phyloP scores from a whole-genome alignment of 2,888 invertebrate genomes.

The Dryadula phaetusa region DNA sequence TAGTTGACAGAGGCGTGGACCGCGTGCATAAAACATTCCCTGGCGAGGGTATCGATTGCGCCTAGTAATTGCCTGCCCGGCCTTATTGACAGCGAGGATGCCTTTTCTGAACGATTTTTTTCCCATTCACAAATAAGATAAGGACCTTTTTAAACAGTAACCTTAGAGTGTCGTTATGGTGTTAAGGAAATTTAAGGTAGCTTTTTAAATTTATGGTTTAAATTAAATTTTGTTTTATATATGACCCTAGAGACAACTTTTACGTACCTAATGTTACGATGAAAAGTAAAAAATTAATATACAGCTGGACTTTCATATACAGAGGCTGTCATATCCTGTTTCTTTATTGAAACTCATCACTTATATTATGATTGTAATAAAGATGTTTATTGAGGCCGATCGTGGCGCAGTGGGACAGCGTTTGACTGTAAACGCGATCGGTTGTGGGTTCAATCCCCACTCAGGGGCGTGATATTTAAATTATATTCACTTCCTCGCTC shows the following conservation, averaged over 20 bases:
- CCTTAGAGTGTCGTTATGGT: slow-evolving; percentile 7
- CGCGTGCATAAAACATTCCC: slow-evolving; percentile 47
- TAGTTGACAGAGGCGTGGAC: slow-evolving; percentile 38
- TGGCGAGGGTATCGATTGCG: slow-evolving; percentile 60
- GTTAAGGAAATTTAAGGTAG: not conserved
- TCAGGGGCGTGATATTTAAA: too few species aligned
- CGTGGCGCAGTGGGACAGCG: too few species aligned
- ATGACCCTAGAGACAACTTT: not conserved
- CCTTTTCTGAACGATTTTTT: slow-evolving; percentile 49
- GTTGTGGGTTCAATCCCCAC: too few species aligned
- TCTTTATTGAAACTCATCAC: too few species aligned
- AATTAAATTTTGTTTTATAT: not conserved
- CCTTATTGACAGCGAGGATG: slow-evolving; percentile 65
- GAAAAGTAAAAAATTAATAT: not conserved
- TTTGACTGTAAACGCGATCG: too few species aligned
- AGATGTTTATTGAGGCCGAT: too few species aligned
- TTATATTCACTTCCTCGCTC: too few species aligned
- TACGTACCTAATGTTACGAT: not conserved
- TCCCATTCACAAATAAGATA: slow-evolving; percentile 44
- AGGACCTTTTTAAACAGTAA: slow-evolving; percentile 27
- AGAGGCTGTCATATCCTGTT: too few species aligned
- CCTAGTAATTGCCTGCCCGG: slow-evolving; percentile 69
- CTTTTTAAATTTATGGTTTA: not conserved
- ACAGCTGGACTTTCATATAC: not conserved
- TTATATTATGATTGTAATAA: too few species aligned